These are phyloP conservation scores for Mugil cephalus DNA, from an alignment of 2,113 vertebrate genomes.

Conservation along the genomic window DNA sequence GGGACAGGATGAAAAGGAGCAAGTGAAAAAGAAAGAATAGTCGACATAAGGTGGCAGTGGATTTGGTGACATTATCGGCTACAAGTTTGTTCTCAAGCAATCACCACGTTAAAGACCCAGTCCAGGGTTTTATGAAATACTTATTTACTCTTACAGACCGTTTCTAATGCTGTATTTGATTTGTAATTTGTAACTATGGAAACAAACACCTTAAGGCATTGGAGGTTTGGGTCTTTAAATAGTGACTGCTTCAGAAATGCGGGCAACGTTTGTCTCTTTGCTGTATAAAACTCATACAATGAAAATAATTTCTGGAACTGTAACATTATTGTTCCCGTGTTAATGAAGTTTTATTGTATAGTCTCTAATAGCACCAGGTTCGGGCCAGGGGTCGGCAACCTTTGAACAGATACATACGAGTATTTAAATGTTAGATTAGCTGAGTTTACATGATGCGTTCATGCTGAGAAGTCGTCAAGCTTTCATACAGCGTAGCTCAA, in stretches of 20 bases:
- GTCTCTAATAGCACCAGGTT: neutral
- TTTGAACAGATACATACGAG: neutral
- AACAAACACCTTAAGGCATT: neutral
- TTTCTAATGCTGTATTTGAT: neutral
- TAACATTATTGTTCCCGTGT: slow-evolving; percentile 30
- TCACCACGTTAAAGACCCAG: slow-evolving; percentile 64
- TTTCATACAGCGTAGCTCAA: too few species aligned
- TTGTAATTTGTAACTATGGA: neutral
- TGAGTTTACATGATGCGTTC: too few species aligned
- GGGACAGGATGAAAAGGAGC: slow-evolving; percentile 25
- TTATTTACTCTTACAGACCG: neutral
- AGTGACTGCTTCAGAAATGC: slow-evolving; percentile 69
- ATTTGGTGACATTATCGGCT: slow-evolving; percentile 63
- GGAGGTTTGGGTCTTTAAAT: slow-evolving; percentile 60
- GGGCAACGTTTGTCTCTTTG: slow-evolving; percentile 41
- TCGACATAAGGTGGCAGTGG: slow-evolving; percentile 52
- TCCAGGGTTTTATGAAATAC: slow-evolving; percentile 1
- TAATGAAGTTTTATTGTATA: neutral
- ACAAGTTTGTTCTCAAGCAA: slow-evolving; percentile 59
- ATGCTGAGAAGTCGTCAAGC: too few species aligned
- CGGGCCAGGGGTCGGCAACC: slow-evolving; percentile 28
- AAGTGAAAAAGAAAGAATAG: slow-evolving; percentile 45
- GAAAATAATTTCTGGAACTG: slow-evolving; percentile 69
- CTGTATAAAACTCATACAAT: slow-evolving; percentile 75
- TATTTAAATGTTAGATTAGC: too few species aligned